Evolutionary conservation across 1,140 invertebrate species (phyloP), one percentile per base, ranked within the genome.

Genomic region (Pectinophora gossypiella): DNA sequence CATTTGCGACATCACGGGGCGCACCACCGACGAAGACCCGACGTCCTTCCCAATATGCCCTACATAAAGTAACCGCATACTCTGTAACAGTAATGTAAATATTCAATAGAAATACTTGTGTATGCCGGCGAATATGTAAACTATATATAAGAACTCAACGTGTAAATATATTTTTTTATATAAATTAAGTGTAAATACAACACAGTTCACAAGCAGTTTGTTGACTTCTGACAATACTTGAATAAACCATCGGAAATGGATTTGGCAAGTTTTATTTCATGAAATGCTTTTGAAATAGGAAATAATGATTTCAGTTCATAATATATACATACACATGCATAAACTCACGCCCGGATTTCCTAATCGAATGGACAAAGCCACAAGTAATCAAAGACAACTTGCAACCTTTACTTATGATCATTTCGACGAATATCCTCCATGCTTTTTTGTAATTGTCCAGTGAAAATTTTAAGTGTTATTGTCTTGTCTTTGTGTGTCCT

Each of bases 171-270:
- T 74, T 72, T 75, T 77, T 70, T 46, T 71, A 68, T 74, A 40
- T 40, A 40, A 40, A 15, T 40, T 44, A 74, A 73, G 63, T 81
- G 76, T 81, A 79, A 67, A 81, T 68, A 72, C 13, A 44, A 46
- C 59, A 64, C 49, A 40, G 60, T 71, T 65, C 67, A 65, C 70
- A 67, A n/a, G 66, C 63, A 73, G 53, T 73, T 78, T 70, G 72
- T 80, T 80, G 77, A 79, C 76, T 79, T 68, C 69, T 72, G 76
- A 84, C 80, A 84, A 80, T 84, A 81, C 69, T 73, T 74, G 50
- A 80, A 76, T 74, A 76, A 80, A 79, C 68, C 58, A 65, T 78
- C 61, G 53, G 50, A 64, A 61, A 73, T 68, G 56, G 61, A 51
- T 56, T 56, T 45, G 22, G 36, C 45, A 63, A 51, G 59, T 69